Base-by-base conservation (phyloP, 2,113 vertebrate genomes). In the Nansenia antarctica region DNA sequence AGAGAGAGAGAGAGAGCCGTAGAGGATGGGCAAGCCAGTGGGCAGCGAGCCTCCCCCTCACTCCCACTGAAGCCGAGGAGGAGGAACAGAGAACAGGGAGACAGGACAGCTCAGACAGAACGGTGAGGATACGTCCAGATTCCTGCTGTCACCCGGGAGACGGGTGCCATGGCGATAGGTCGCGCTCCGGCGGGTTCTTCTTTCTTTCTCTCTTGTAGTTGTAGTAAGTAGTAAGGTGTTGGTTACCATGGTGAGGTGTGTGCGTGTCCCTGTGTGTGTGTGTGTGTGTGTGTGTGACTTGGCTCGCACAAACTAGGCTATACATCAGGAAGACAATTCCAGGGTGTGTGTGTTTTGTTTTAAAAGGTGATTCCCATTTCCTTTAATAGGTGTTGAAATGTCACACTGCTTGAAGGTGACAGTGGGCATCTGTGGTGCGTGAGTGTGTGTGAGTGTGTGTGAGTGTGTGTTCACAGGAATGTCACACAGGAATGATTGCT, bases 81-180 rank as follows among this genome's bases (percentile, higher is more conserved):
- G n/a, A n/a, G n/a, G n/a, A n/a, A n/a, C n/a, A n/a, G n/a, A n/a
- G n/a, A n/a, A n/a, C n/a, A n/a, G n/a, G n/a, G n/a, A n/a, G n/a
- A n/a, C n/a, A n/a, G n/a, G n/a, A n/a, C n/a, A n/a, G n/a, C n/a
- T n/a, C n/a, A n/a, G n/a, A n/a, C n/a, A n/a, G n/a, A n/a, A n/a
- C n/a, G n/a, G n/a, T n/a, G n/a, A n/a, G n/a, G n/a, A n/a, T n/a
- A 63, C 73, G 59, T 87, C 81, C 78, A 84, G 74, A 84, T 73
- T 66, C 87, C n/a, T n/a, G n/a, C 75, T 73, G 83, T 80, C 84
- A 78, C 77, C 70, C 54, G 27, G 32, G 62, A 15, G 27, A 61
- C 20, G 57, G 73, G 62, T 76, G 72, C 76, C 73, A 71, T 83
- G 80, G 76, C 73, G 76, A 81, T 83, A 70, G 61, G 74, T 70